A percentile compares a stretch with the other conserved stretches of the same genome.
phyloP scores from a whole-genome alignment of 2,888 invertebrate genomes.

The Nasonovia ribisnigri region DNA sequence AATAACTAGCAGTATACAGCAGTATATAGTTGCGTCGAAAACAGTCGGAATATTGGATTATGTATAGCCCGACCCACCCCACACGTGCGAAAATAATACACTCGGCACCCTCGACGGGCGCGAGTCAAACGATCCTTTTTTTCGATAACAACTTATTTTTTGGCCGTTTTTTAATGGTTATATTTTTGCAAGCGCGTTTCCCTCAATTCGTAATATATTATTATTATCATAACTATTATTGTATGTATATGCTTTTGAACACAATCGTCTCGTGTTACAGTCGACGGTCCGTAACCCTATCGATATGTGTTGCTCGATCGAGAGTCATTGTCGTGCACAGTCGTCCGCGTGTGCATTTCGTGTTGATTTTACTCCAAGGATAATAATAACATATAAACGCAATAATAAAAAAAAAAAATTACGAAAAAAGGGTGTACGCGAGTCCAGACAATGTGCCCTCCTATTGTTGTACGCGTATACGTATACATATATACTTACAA shows the following conservation, averaged over 20 bases:
- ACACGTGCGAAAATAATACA: constrained; percentile 57
- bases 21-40: constrained; percentile 30
- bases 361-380: constrained; percentile 18
- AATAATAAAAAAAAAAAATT: constrained; percentile 43
- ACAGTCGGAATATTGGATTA: constrained; percentile 60
- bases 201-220: constrained; percentile 56
- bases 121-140: constrained; percentile 58
- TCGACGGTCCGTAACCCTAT: constrained; percentile 58
- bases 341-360: constrained; percentile 30
- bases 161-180: constrained; percentile 56
- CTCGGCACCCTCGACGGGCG: constrained; percentile 50
- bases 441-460: constrained; percentile 50
- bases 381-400: constrained; percentile 11
- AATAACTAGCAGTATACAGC: background rate
- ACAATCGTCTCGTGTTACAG: constrained; percentile 51
- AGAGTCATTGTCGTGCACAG: constrained; percentile 51
- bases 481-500: background rate
- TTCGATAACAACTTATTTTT: constrained; percentile 63
- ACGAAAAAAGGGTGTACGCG: constrained; percentile 44
- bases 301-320: constrained; percentile 1
- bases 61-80: constrained; percentile 28
- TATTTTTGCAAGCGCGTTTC: constrained; percentile 44
- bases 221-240: constrained; percentile 23
- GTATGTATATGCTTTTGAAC: background rate
- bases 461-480: constrained; percentile 42